Percentiles rank a stretch among this genome's conserved stretches.
Evolutionary conservation across 2,797 vertebrate genomes (phyloP).

Genomic region (Ceyx erithaca): DNA sequence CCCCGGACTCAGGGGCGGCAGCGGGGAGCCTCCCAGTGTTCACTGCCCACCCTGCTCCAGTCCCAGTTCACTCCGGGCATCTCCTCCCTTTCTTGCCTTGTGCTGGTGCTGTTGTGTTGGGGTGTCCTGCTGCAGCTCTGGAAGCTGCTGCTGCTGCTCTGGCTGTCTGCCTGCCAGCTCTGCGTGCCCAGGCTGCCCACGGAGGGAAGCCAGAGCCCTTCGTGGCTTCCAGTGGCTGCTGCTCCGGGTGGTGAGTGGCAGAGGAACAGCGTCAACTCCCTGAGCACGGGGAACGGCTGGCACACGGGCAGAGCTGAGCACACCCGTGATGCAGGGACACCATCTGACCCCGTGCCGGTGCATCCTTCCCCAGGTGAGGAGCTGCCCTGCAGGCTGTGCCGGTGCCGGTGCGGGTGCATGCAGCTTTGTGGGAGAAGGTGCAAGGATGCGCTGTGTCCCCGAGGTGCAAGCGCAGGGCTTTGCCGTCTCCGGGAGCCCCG

Average conservation of each 20-base stretch:
- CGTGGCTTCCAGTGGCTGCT: background rate
- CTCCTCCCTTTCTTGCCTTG: background rate
- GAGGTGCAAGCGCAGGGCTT: background rate
- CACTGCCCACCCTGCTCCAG: background rate
- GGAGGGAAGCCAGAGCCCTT: background rate
- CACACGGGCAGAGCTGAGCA: background rate
- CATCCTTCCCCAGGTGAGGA: background rate
- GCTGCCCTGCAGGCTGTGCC: background rate
- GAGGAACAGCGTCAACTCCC: background rate
- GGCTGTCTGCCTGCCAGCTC: background rate
- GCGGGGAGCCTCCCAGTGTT: background rate
- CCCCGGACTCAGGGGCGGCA: fast-evolving
- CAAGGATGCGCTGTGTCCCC: background rate
- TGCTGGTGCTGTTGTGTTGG: background rate
- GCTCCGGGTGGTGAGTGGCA: background rate
- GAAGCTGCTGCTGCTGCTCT: background rate
- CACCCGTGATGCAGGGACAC: background rate
- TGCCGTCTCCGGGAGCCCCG: background rate
- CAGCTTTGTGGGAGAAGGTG: background rate
- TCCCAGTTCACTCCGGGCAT: background rate
- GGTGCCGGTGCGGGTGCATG: background rate
- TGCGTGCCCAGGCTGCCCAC: background rate
- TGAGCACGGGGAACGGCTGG: background rate
- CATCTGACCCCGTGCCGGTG: background rate
- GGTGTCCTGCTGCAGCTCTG: background rate